These are phyloP conservation scores for Luperina testacea DNA, from an alignment of 2,888 invertebrate species.

Conservation along the genomic window DNA sequence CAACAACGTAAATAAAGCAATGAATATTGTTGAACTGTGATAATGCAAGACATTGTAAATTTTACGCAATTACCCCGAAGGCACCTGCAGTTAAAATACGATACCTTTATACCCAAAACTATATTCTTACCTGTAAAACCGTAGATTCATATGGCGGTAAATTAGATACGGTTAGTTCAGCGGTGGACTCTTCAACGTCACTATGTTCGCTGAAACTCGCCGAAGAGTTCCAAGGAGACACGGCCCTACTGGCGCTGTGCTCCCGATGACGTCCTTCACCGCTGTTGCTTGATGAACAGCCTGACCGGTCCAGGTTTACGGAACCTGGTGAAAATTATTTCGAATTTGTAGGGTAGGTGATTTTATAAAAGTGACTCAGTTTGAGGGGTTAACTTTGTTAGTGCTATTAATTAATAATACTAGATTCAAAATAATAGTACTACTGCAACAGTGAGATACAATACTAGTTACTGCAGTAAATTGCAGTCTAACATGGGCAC, in stretches of 20 bases:
- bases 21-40: neutral
- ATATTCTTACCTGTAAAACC: conserved; percentile 76
- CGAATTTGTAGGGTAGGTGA: conserved; percentile 2
- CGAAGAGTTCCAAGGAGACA: conserved; percentile 87
- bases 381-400: neutral
- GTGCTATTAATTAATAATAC: neutral
- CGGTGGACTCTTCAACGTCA: conserved; percentile 79
- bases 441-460: neutral
- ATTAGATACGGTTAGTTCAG: conserved; percentile 85
- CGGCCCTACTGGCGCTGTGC: conserved; percentile 77
- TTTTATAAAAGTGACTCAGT: neutral
- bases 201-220: conserved; percentile 85
- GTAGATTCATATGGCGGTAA: conserved; percentile 82
- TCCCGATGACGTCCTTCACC: conserved; percentile 80
- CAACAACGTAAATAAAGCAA: neutral
- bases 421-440: neutral
- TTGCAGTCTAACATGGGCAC: too few relatives aligned
- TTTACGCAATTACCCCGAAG: neutral
- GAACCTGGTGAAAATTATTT: conserved; percentile 73
- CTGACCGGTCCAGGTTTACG: conserved; percentile 82
- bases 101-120: neutral
- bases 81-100: neutral
- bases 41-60: neutral
- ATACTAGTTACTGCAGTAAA: neutral
- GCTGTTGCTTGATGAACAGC: conserved; percentile 85